Percentiles rank a stretch among this genome's conserved stretches.
Conservation (phyloP, 2,113 vertebrate species). For the Macheiramphus alcinus region DNA sequence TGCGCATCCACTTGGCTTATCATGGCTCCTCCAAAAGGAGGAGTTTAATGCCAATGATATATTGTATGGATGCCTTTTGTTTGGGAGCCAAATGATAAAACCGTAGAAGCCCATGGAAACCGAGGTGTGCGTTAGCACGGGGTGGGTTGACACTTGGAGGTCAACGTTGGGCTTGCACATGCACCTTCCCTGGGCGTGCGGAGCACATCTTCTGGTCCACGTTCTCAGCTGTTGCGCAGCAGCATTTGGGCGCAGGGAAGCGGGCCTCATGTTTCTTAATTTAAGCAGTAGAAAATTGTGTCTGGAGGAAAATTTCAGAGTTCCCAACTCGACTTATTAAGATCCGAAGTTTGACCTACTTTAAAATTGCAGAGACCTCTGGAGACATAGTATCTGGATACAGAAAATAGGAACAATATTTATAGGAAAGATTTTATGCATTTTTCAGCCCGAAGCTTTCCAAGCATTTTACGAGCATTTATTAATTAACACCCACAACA, state of each 20-base stretch:
- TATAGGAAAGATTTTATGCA: not conserved
- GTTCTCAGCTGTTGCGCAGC: not conserved
- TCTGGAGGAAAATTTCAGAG: conserved; percentile 32
- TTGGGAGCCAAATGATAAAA: not conserved
- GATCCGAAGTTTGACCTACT: conserved; percentile 34
- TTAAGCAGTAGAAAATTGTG: not conserved
- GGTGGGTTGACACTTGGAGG: not conserved
- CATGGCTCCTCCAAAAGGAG: not conserved
- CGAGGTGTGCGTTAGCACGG: fast-evolving
- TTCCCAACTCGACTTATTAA: conserved; percentile 22
- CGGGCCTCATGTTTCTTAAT: not conserved
- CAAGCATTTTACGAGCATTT: not conserved
- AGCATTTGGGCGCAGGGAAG: not conserved
- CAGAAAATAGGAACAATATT: not conserved
- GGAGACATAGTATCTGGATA: not conserved
- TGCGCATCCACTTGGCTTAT: not conserved
- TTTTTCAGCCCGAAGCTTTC: conserved; percentile 12
- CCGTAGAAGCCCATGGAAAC: not conserved
- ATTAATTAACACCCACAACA: conserved; percentile 17
- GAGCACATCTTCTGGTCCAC: not conserved
- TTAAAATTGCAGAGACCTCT: not conserved
- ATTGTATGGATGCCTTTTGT: not conserved
- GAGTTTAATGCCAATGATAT: not conserved
- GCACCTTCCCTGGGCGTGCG: not conserved
- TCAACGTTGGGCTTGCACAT: not conserved